Conservation (phyloP, 2,113 vertebrate species). For the Ancistrus triradiatus region DNA sequence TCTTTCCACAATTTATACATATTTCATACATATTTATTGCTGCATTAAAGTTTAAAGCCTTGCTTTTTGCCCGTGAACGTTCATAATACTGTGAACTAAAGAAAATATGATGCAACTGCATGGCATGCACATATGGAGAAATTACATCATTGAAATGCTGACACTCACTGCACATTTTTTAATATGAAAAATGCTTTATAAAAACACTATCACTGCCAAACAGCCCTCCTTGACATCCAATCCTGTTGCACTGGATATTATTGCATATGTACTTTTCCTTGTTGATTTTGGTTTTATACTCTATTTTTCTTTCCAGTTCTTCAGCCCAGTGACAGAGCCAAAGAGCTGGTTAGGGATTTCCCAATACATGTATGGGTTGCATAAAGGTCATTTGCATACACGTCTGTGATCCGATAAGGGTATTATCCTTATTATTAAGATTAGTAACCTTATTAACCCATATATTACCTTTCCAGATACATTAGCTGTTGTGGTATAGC, state of each 20-base stretch:
- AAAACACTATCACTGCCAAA: background rate
- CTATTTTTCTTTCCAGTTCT: background rate
- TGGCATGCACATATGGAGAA: conserved; percentile 2
- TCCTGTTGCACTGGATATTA: background rate
- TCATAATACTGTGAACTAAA: conserved; percentile 20
- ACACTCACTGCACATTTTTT: background rate
- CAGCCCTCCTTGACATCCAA: background rate
- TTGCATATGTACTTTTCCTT: background rate
- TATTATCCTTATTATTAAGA: no score
- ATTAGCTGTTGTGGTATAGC: no score
- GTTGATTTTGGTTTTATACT: background rate
- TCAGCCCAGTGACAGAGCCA: no score
- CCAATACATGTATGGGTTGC: no score
- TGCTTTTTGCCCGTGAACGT: conserved; percentile 5
- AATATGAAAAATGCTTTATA: background rate
- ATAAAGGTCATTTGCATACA: no score
- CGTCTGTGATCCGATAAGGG: no score
- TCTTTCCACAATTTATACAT: conserved; percentile 14
- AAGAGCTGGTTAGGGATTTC: no score
- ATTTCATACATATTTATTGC: conserved; percentile 47
- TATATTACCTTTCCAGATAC: no score
- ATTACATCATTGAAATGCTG: background rate
- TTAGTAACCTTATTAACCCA: no score
- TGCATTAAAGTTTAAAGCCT: conserved; percentile 35
- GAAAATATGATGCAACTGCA: no score